Conservation (phyloP, 2,797 vertebrate species). For the Discoglossus pictus region DNA sequence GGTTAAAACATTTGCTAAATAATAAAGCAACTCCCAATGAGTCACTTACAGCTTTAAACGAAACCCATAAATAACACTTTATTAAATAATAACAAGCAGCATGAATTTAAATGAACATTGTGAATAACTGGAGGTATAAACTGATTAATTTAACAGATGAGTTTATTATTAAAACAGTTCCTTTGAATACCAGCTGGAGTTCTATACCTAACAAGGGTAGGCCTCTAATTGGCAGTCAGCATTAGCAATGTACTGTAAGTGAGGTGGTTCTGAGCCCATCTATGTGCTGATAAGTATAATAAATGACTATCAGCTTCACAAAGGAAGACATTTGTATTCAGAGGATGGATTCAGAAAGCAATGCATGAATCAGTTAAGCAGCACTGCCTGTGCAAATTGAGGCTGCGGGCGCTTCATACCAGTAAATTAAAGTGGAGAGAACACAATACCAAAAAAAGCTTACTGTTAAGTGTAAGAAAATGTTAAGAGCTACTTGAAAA, state of each 20-base stretch:
- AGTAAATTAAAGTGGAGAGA: slow-evolving; percentile 26
- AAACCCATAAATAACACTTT: slow-evolving; percentile 37
- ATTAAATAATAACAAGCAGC: slow-evolving; percentile 33
- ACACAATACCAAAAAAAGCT: slow-evolving; percentile 14
- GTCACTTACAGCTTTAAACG: too few relatives aligned
- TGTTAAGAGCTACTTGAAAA: slow-evolving; percentile 13
- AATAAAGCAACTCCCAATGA: too few relatives aligned
- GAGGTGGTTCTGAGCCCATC: slow-evolving; percentile 10
- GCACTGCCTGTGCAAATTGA: slow-evolving; percentile 2
- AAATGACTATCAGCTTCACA: slow-evolving; percentile 24
- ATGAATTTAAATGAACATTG: slow-evolving; percentile 39
- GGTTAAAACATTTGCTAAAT: too few relatives aligned
- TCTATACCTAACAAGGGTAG: too few relatives aligned
- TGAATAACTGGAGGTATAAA: too few relatives aligned
- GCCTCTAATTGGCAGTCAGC: background rate
- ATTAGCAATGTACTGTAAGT: background rate
- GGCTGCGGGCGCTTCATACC: background rate
- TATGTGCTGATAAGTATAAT: slow-evolving; percentile 25
- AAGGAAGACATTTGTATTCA: slow-evolving; percentile 32
- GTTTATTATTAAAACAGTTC: too few relatives aligned
- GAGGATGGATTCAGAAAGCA: background rate
- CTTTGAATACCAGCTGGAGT: too few relatives aligned
- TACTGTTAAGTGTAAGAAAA: slow-evolving; percentile 16
- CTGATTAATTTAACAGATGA: too few relatives aligned
- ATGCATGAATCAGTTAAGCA: slow-evolving; percentile 17